These are phyloP conservation scores for Babylonia areolata DNA, from an alignment of 1,140 invertebrate species.

Conservation along the genomic window DNA sequence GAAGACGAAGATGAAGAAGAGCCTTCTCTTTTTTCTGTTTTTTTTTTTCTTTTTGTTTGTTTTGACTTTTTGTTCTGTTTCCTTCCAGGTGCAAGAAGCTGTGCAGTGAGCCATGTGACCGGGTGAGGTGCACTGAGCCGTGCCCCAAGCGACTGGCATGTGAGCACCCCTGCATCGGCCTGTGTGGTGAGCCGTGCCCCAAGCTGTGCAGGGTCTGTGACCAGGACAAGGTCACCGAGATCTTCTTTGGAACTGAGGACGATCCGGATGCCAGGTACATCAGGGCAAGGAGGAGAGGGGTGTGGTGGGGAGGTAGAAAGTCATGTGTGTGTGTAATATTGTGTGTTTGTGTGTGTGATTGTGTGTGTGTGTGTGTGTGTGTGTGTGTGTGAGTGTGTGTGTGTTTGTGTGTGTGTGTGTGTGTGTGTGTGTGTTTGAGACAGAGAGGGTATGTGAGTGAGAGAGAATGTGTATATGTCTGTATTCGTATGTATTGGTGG, in stretches of 20 bases:
- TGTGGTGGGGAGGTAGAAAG: neutral
- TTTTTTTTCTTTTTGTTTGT: no score
- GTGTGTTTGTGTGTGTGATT: neutral
- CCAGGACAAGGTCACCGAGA: constrained; percentile 74
- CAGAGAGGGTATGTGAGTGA: neutral
- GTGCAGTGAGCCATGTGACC: constrained; percentile 80
- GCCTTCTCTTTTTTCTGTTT: no score
- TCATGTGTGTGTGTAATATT: neutral
- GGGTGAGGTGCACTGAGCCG: constrained; percentile 75
- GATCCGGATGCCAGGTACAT: neutral
- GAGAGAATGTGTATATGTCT: no score
- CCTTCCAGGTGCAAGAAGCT: constrained; percentile 76
- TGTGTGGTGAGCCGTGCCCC: constrained; percentile 83
- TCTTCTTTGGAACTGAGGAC: constrained; percentile 76
- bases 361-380: no score
- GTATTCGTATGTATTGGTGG: neutral
- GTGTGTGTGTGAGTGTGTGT: no score
- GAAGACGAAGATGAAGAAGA: no score
- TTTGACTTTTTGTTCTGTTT: no score
- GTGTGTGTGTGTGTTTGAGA: no score
- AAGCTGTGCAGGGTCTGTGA: constrained; percentile 51
- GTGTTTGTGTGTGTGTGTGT: no score
- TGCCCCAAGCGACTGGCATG: constrained; percentile 75
- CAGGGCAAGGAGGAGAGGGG: neutral
- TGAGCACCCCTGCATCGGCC: constrained; percentile 80